Evolutionary conservation across 2,888 invertebrate species (phyloP), one percentile per base, ranked within the genome.

Genomic region (Cordylochernes scorpioides): DNA sequence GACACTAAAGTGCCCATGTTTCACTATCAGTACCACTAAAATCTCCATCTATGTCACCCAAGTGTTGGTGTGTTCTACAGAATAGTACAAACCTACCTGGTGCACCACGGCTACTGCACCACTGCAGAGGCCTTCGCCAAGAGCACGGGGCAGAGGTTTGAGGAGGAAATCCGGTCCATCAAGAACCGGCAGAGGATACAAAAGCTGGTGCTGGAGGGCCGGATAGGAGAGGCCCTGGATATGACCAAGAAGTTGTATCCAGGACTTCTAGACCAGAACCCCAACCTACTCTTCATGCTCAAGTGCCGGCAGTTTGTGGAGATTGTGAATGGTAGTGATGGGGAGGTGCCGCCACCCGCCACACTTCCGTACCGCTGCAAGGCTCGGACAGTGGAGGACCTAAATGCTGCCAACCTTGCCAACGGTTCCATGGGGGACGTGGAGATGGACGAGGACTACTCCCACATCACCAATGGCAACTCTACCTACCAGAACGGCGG

Each of bases 261-360:
- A 3, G 77, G 74, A n/a, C 64, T 94, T 37, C 60, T 94, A 49
- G 84, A 88, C 54, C 65, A 68, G 33, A 77, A 88, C 58, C 68
- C 67, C 44, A 80, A 84, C 56, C 64, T 94, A 45, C 63, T 82
- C 52, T 91, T 97, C 59, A 71, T 78, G 63, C 67, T 94, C 48
- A 88, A 88, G 58, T 88, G 88, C 52, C 71, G 94, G 38, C 91
- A 97, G 61, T 97, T 97, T 59, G 77, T 94, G 21, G 94, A 97
- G 60, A 88, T 91, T 84, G 80, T 94, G 27, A 48, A 47, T 34
- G 82, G 82, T 33, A 68, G 74, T 31, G 80, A 82, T 55, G 64
- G 68, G 25, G 73, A 67, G 55, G 65, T 63, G 58, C 59, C 51
- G 43, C n/a, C n/a, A n/a, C n/a, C n/a, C n/a, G n/a, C n/a, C n/a